Evolutionary conservation across 2,113 vertebrate species (phyloP).

Genomic region (Oreochromis aureus): DNA sequence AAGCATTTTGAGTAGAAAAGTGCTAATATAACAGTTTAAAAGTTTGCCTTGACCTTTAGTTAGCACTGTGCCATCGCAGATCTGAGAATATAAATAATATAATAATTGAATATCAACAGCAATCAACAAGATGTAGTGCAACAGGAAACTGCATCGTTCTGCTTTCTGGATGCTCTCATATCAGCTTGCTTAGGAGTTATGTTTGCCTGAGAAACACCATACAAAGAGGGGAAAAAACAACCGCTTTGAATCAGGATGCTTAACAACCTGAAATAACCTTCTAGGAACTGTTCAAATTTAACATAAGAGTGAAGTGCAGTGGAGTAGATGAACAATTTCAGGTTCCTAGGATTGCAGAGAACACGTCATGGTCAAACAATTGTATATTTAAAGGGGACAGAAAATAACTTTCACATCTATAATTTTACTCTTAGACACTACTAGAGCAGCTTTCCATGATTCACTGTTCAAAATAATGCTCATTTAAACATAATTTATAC

Average conservation of each 20-base stretch:
- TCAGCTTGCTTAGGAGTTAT: not conserved
- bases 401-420: not conserved
- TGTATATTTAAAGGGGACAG: not conserved
- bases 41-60: not conserved
- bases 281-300: not conserved
- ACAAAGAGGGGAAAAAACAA: not conserved
- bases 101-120: not conserved
- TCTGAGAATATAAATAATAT: not conserved
- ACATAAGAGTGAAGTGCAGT: not conserved
- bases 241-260: not conserved
- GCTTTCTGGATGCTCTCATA: not conserved
- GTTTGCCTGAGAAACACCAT: not conserved
- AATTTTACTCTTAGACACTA: not conserved
- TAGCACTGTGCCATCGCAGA: not conserved
- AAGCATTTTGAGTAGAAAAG: not conserved
- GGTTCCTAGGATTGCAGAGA: not conserved
- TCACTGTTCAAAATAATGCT: not conserved
- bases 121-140: not conserved
- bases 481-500: not conserved
- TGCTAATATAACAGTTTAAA: not conserved
- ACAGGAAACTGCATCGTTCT: not conserved
- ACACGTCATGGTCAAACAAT: not conserved
- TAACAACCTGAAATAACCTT: not conserved
- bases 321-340: not conserved
- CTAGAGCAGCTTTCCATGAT: not conserved